Percentiles rank a stretch among this genome's conserved stretches.
phyloP scores from a whole-genome alignment of 1,140 invertebrate species.

The Augochlora pura region DNA sequence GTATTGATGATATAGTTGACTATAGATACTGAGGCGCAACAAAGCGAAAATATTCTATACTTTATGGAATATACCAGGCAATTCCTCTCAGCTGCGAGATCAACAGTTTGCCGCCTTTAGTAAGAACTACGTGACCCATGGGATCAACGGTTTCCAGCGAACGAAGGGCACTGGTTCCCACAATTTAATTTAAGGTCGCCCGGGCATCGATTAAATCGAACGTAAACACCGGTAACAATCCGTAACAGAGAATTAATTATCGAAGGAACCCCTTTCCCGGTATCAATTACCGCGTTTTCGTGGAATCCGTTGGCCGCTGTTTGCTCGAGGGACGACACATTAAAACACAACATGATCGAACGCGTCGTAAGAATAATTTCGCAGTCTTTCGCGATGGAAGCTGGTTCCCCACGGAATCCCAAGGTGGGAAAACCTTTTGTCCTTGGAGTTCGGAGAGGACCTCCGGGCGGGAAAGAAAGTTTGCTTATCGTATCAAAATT shows the following conservation, averaged over 20 bases:
- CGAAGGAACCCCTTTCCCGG: background rate
- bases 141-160: too few relatives aligned
- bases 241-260: constrained; percentile 17
- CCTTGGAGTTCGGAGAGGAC: background rate
- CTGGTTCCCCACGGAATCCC: too few relatives aligned
- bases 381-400: background rate
- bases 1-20: too few relatives aligned
- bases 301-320: constrained; percentile 9
- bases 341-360: constrained; percentile 1
- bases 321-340: background rate
- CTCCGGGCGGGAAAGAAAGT: background rate
- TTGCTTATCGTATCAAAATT: background rate
- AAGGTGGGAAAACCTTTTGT: too few relatives aligned
- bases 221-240: background rate
- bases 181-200: background rate
- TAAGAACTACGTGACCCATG: too few relatives aligned
- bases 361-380: constrained; percentile 1
- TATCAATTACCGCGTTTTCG: constrained; percentile 24
- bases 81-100: too few relatives aligned
- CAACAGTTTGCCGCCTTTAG: too few relatives aligned
- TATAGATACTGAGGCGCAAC: too few relatives aligned
- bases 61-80: too few relatives aligned
- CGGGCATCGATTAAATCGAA: background rate
- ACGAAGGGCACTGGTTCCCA: too few relatives aligned
- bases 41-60: too few relatives aligned